Base-by-base conservation (phyloP, 64 coral and sea anemone species). In the Orbicella faveolata region DNA sequence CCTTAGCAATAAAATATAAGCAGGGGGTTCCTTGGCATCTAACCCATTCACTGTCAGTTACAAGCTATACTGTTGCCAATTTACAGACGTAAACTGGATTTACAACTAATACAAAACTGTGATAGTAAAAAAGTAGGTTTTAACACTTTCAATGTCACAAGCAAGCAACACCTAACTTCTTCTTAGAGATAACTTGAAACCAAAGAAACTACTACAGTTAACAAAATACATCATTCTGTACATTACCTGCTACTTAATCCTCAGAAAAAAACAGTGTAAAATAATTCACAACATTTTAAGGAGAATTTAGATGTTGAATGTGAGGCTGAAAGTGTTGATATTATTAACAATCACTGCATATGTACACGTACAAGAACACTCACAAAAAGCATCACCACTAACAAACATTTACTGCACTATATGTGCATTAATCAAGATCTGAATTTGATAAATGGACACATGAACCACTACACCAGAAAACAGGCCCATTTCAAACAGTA, bases 101-200 rank as follows among this genome's bases (percentile, higher is more conserved):
- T 70, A 70, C 67, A 85, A 64, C 79, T 82, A 37, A 73, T 85
- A 85, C 63, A 85, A 85, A 85, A 85, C 82, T 85, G 36, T 26
- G 63, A 72, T 73, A 85, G 82, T 85, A 85, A 85, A 85, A 85
- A 85, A 72, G 82, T 68, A 48, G 82, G 82, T 73, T 70, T 72
- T 26, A 23, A 53, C 63, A 68, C 4, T 85, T 73, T 72, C 82
- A 85, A 72, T 66, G 39, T 21, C 20, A 72, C 21, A 70, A 26
- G 14, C 26, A 11, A 73, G 4, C 82, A 82, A 65, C 79, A 73
- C 68, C 82, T 85, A 70, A 85, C 3, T 30, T 72, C 82, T 85
- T 65, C 82, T 85, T 52, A 52, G 23, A 82, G 33, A 74, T 61
- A 51, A 68, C 10, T 83, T 62, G 23, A 17, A 16, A 17, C 54